phyloP scores from a whole-genome alignment of 2,888 invertebrate genomes.

The Latrodectus hesperus region DNA sequence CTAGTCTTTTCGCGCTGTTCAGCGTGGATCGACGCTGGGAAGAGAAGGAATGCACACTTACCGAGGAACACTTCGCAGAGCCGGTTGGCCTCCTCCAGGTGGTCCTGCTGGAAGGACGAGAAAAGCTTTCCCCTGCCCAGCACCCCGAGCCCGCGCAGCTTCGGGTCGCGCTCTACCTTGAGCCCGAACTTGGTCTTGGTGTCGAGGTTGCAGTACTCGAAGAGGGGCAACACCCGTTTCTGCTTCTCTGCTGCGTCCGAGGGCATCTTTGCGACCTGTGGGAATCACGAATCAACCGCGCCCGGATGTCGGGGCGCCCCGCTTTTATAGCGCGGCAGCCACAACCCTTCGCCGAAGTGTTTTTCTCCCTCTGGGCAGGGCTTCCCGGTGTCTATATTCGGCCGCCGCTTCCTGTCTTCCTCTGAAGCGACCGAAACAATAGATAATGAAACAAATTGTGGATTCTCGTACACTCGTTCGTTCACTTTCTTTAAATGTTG shows the following conservation, averaged over 20 bases:
- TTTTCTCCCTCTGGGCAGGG: too few relatives aligned
- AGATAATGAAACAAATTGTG: too few relatives aligned
- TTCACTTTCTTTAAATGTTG: too few relatives aligned
- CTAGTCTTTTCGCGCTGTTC: background rate
- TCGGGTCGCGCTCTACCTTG: constrained; percentile 32
- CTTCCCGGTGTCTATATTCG: too few relatives aligned
- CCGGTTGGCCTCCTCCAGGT: constrained; percentile 80
- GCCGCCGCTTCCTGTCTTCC: too few relatives aligned
- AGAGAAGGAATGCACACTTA: constrained; percentile 5
- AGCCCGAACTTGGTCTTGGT: constrained; percentile 58
- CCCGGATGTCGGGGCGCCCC: background rate
- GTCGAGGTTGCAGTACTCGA: constrained; percentile 44
- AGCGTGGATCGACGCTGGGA: background rate
- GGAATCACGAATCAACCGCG: background rate
- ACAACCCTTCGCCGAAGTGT: too few relatives aligned
- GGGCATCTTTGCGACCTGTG: constrained; percentile 21
- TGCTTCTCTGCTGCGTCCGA: constrained; percentile 64
- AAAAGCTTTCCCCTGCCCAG: constrained; percentile 79
- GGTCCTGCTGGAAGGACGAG: constrained; percentile 80
- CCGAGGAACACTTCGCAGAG: constrained; percentile 78
- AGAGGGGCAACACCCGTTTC: constrained; percentile 47
- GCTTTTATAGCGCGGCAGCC: too few relatives aligned
- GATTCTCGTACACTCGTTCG: too few relatives aligned
- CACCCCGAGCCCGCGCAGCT: constrained; percentile 72
- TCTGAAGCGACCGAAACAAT: too few relatives aligned